phyloP scores from a whole-genome alignment of 2,888 invertebrate genomes.

The Falcaria lacertinaria region DNA sequence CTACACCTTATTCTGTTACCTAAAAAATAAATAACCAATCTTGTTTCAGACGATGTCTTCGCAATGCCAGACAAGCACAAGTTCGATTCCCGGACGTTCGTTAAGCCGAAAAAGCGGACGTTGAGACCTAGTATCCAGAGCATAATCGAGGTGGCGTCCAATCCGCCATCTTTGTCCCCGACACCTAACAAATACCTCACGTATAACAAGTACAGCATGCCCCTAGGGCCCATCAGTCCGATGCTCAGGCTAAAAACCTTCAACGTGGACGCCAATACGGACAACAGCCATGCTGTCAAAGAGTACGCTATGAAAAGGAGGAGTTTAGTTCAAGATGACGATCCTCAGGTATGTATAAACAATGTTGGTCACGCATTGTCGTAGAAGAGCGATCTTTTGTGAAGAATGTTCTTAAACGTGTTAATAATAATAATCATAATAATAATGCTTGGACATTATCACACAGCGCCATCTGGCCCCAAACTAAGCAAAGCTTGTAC shows the following conservation, averaged over 20 bases:
- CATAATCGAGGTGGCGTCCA: slow-evolving; percentile 56
- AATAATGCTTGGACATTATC: too few relatives aligned
- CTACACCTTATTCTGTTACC: too few relatives aligned
- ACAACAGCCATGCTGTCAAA: slow-evolving; percentile 54
- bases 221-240: slow-evolving; percentile 56
- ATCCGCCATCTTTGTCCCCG: slow-evolving; percentile 46
- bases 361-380: too few relatives aligned
- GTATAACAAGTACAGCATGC: slow-evolving; percentile 66
- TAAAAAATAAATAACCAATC: neutral
- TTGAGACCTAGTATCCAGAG: slow-evolving; percentile 81
- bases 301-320: slow-evolving; percentile 63
- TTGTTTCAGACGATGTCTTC: slow-evolving; percentile 54
- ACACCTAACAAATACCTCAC: slow-evolving; percentile 59
- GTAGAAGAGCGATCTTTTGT: too few relatives aligned
- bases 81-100: slow-evolving; percentile 85
- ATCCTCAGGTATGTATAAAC: slow-evolving; percentile 51
- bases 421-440: too few relatives aligned
- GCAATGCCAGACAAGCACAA: slow-evolving; percentile 67
- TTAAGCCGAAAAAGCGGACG: slow-evolving; percentile 82
- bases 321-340: slow-evolving; percentile 63
- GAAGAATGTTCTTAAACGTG: too few relatives aligned
- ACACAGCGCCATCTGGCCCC: too few relatives aligned
- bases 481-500: too few relatives aligned
- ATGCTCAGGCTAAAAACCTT: slow-evolving; percentile 69
- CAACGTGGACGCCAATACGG: slow-evolving; percentile 63